These are phyloP conservation scores for Neomonachus schauinslandi DNA, from an alignment of 2,113 vertebrate genomes.

Conservation along the genomic window DNA sequence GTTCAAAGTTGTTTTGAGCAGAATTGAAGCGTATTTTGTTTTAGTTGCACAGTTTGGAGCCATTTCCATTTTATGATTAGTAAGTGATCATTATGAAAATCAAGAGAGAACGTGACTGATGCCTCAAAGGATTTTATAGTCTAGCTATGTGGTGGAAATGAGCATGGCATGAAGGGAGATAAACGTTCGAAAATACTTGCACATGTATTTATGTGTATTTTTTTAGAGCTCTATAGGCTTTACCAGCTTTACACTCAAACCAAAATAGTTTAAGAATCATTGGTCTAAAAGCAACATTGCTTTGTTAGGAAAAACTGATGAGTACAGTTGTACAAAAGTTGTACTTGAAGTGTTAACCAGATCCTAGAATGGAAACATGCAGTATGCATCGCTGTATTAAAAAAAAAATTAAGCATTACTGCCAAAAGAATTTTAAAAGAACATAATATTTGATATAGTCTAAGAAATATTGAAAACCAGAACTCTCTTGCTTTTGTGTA, in stretches of 20 bases:
- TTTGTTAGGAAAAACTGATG: constrained; percentile 55
- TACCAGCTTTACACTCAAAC: constrained; percentile 39
- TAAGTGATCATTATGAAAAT: constrained; percentile 74
- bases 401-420: background rate
- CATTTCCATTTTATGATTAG: constrained; percentile 69
- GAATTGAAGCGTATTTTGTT: constrained; percentile 65
- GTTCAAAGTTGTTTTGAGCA: constrained; percentile 69
- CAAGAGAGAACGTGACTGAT: constrained; percentile 53
- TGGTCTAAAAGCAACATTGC: constrained; percentile 55
- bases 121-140: background rate
- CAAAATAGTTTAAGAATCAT: constrained; percentile 30
- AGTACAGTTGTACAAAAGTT: background rate
- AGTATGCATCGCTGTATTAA: background rate
- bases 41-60: constrained; percentile 58
- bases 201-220: constrained; percentile 26
- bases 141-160: background rate
- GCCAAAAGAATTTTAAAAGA: background rate
- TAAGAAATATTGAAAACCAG: background rate
- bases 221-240: constrained; percentile 54
- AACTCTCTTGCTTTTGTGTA: background rate
- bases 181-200: constrained; percentile 48
- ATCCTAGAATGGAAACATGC: background rate
- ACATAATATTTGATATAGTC: background rate
- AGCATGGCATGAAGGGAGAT: constrained; percentile 36
- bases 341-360: background rate